phyloP scores from a whole-genome alignment of 2,888 invertebrate genomes.

The Myopa testacea region DNA sequence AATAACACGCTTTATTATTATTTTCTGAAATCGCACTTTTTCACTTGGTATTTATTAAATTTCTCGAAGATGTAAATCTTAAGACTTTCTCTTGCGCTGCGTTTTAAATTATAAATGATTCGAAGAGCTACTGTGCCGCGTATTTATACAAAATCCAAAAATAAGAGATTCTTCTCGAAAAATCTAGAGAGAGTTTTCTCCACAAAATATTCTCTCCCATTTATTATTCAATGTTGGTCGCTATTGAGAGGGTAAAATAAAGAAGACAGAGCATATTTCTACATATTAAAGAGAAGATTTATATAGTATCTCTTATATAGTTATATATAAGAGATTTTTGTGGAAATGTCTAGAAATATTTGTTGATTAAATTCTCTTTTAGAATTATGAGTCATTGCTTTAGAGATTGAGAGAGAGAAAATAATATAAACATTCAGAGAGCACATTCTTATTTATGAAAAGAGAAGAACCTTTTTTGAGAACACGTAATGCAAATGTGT shows the following conservation, averaged over 20 bases:
- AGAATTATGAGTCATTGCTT: background rate
- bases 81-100: constrained; percentile 8
- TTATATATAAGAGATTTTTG: background rate
- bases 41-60: background rate
- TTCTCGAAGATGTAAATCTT: background rate
- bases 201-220: background rate
- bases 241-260: background rate
- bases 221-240: background rate
- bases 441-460: too few species aligned
- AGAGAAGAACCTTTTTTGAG: too few species aligned
- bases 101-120: constrained; percentile 5
- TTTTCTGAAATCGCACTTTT: background rate
- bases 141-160: constrained; percentile 12
- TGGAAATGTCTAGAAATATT: background rate
- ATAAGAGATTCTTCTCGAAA: background rate
- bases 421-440: too few species aligned
- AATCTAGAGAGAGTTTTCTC: background rate
- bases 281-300: too few species aligned
- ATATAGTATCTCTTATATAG: too few species aligned
- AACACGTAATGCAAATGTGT: too few species aligned
- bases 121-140: background rate
- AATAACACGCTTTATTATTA: background rate
- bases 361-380: background rate
- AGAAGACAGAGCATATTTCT: background rate
- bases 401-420: too few species aligned